Conservation (phyloP, 2,113 vertebrate genomes). For the Caretta caretta region DNA sequence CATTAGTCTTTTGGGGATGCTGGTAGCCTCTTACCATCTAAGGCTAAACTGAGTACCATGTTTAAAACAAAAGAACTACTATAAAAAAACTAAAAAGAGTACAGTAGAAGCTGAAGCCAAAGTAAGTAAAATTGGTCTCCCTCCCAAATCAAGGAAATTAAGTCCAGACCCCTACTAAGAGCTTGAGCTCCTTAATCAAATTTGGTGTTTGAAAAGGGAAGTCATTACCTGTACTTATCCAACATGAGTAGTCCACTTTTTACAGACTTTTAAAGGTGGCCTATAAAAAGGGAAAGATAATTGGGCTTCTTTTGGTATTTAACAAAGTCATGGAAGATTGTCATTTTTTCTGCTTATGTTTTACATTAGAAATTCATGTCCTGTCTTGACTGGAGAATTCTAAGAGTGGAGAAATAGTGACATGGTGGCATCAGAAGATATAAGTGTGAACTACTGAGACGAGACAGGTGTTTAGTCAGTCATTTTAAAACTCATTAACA, state of each 20-base stretch:
- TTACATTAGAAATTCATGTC: neutral
- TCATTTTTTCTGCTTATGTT: conserved; percentile 22
- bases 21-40: neutral
- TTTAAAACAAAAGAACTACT: neutral
- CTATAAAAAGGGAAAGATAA: neutral
- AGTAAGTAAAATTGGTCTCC: neutral
- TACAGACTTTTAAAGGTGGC: neutral
- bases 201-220: neutral
- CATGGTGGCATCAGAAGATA: neutral
- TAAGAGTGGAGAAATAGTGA: neutral
- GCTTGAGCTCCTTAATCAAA: neutral
- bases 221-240: neutral
- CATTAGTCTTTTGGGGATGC: neutral
- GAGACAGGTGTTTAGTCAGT: neutral
- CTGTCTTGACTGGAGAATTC: neutral
- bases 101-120: neutral
- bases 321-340: neutral
- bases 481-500: neutral
- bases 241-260: neutral
- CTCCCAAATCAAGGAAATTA: neutral
- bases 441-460: neutral
- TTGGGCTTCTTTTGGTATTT: neutral
- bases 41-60: neutral
- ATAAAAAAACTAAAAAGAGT: neutral
- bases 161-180: neutral